phyloP scores from a whole-genome alignment of 2,888 invertebrate genomes.

The Scrobipalpa atriplicella region DNA sequence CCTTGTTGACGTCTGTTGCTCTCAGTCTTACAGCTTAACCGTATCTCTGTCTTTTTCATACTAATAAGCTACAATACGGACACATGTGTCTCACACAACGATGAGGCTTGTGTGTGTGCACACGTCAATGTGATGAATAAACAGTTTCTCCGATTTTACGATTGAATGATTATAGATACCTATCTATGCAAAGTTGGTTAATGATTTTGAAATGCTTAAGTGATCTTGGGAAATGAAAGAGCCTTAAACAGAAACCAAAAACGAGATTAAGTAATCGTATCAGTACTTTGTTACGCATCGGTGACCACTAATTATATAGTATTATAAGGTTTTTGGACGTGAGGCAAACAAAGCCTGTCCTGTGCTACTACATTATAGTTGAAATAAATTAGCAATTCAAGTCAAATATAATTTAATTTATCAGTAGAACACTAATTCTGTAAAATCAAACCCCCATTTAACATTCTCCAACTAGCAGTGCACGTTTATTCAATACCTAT shows the following conservation, averaged over 20 bases:
- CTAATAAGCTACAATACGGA: conserved; percentile 71
- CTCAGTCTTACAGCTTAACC: conserved; percentile 62
- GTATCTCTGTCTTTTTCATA: conserved; percentile 65
- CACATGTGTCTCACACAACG: conserved; percentile 41
- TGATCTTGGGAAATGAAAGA: conserved; percentile 45
- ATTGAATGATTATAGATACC: conserved; percentile 75
- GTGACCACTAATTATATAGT: background rate
- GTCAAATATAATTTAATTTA: conserved; percentile 18
- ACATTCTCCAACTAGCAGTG: conserved; percentile 19
- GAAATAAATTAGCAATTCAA: background rate
- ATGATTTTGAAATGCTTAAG: conserved; percentile 66
- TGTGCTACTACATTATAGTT: background rate
- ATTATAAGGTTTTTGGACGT: background rate
- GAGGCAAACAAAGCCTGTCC: background rate
- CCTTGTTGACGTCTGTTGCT: conserved; percentile 71
- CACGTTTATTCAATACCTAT: conserved; percentile 12
- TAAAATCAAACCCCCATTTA: conserved; percentile 19
- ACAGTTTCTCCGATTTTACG: conserved; percentile 81
- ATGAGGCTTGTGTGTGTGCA: conserved; percentile 46
- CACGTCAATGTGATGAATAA: conserved; percentile 78
- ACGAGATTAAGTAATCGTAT: conserved; percentile 13
- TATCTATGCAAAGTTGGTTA: conserved; percentile 76
- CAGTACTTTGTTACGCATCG: conserved; percentile 14
- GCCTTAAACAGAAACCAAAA: conserved; percentile 34
- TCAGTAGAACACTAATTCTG: conserved; percentile 3